Conservation (phyloP, 2,797 vertebrate species). For the Rhinichthys osculus region DNA sequence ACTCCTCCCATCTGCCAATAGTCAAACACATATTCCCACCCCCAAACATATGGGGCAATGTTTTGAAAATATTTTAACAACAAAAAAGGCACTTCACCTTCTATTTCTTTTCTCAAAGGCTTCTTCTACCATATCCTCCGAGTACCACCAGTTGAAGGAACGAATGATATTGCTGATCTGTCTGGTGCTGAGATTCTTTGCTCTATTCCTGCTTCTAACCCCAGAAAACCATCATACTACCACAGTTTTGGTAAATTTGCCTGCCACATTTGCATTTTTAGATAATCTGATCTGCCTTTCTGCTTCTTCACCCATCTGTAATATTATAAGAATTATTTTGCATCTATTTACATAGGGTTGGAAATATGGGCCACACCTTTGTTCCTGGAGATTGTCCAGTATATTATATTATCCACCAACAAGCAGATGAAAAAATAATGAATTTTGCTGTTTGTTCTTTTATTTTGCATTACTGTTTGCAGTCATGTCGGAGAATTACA, state of each 20-base stretch:
- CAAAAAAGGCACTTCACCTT: background rate
- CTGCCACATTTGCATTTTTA: background rate
- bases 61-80: background rate
- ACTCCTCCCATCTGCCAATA: background rate
- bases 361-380: background rate
- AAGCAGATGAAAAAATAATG: background rate
- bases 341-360: slow-evolving; percentile 17
- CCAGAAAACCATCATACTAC: slow-evolving; percentile 89
- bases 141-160: slow-evolving; percentile 79
- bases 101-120: slow-evolving; percentile 70
- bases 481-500: slow-evolving; percentile 94
- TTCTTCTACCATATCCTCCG: slow-evolving; percentile 88
- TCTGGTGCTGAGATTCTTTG: slow-evolving; percentile 85
- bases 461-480: slow-evolving; percentile 10
- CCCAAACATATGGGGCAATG: background rate
- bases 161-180: slow-evolving; percentile 72
- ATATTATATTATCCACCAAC: background rate
- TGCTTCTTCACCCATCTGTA: background rate
- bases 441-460: background rate
- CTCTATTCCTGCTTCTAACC: slow-evolving; percentile 82
- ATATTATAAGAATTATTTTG: background rate
- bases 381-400: background rate
- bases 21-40: background rate
- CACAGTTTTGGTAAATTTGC: slow-evolving; percentile 92
- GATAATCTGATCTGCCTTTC: background rate